These are phyloP conservation scores for Halcyon leucocephala DNA, from an alignment of 2,797 vertebrate genomes.

Conservation along the genomic window DNA sequence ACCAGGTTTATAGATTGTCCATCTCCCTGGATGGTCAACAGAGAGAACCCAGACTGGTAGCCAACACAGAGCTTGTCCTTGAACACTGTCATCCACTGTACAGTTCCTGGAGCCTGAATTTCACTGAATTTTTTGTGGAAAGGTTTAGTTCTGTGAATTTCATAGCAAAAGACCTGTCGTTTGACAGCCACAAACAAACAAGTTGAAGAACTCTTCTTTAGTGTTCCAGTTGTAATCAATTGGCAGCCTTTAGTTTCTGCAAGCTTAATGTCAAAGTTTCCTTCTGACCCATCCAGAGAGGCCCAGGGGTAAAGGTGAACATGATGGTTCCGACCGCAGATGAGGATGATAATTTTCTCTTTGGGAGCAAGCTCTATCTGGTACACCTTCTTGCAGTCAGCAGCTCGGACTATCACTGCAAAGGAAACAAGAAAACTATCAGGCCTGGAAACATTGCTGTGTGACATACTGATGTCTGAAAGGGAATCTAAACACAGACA, in stretches of 20 bases:
- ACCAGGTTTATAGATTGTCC: slow-evolving; percentile 92
- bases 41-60: slow-evolving; percentile 93
- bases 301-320: slow-evolving; percentile 92
- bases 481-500: neutral
- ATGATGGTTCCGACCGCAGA: slow-evolving; percentile 92
- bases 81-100: slow-evolving; percentile 93
- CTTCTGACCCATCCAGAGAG: slow-evolving; percentile 90
- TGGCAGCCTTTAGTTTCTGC: slow-evolving; percentile 96
- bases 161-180: slow-evolving; percentile 91
- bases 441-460: neutral
- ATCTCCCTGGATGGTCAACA: slow-evolving; percentile 94
- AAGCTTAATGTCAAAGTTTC: slow-evolving; percentile 89
- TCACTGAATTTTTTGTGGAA: slow-evolving; percentile 89
- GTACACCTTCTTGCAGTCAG: slow-evolving; percentile 93
- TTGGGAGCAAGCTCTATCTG: slow-evolving; percentile 92
- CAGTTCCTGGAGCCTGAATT: slow-evolving; percentile 87
- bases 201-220: slow-evolving; percentile 84
- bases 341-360: slow-evolving; percentile 89
- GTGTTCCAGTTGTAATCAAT: slow-evolving; percentile 83
- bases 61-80: slow-evolving; percentile 93
- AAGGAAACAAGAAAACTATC: neutral
- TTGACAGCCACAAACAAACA: slow-evolving; percentile 92
- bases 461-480: neutral
- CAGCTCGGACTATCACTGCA: slow-evolving; percentile 93
- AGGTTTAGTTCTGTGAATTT: slow-evolving; percentile 89